phyloP scores from a whole-genome alignment of 2,113 vertebrate species.

The Menura novaehollandiae region DNA sequence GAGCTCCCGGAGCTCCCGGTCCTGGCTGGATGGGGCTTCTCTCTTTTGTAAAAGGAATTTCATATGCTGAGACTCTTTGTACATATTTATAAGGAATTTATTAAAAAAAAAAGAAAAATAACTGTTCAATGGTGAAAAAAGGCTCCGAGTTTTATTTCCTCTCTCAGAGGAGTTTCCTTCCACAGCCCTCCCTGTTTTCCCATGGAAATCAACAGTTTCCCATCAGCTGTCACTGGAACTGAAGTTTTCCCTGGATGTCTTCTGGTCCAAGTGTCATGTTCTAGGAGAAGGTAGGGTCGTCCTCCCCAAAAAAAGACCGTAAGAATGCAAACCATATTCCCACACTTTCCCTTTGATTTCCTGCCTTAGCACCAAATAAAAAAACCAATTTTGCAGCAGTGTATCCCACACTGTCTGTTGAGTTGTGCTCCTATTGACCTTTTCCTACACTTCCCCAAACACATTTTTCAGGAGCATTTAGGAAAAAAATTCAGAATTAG shows the following conservation, averaged over 20 bases:
- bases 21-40: slow-evolving; percentile 46
- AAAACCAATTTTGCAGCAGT: accelerated
- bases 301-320: background rate
- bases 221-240: background rate
- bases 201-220: background rate
- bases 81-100: slow-evolving; percentile 83
- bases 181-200: background rate
- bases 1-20: background rate
- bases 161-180: background rate
- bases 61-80: slow-evolving; percentile 78
- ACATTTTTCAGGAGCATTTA: background rate
- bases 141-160: background rate
- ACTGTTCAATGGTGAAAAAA: slow-evolving; percentile 55
- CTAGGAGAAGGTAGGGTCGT: background rate
- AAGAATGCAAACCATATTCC: background rate
- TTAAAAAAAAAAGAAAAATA: slow-evolving; percentile 68
- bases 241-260: background rate
- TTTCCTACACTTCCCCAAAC: background rate
- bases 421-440: background rate
- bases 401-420: background rate
- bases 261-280: background rate
- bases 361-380: background rate
- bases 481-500: background rate
- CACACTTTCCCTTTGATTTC: background rate
- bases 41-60: slow-evolving; percentile 80